Evolutionary conservation across 2,888 invertebrate species (phyloP), one percentile per base, ranked within the genome.

Genomic region (Prionchulus punctatus): DNA sequence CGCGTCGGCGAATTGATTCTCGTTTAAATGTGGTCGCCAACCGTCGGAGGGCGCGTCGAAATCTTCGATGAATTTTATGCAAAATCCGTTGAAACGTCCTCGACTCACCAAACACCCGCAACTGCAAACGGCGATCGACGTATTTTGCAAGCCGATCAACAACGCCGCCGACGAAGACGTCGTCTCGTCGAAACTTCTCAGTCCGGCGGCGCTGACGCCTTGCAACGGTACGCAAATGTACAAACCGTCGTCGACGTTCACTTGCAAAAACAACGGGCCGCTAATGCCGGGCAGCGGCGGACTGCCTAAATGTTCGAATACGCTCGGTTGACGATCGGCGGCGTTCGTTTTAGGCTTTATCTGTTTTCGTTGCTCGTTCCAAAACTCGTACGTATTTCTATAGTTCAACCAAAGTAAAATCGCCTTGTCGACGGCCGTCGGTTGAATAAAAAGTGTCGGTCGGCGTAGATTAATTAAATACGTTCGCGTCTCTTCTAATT

Each of bases 331-430:
- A 3, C 18, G 3, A 7, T 27, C n/a, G 3, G 7, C 51, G 27
- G 50, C 7, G 21, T 23, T 28, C 2, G 48, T 43, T 45, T 45
- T 12, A 21, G 47, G 47, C 18, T 30, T 43, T 21, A 59, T 54
- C 45, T 57, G 43, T 31, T 30, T 48, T 1, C 94, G 77, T 73
- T 96, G 94, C 72, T 92, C 92, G 64, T 87, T 89, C 96, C 96
- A 98, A 74, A 94, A 96, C 71, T 98, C 94, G 70, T 96, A 96
- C 0, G 96, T 94, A 73, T 94, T 96, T 76, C 94, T 94, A 71
- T 98, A 98, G 76, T 98, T 96, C 61, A 98, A 78, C 96, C 98
- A 99, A 50, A 98, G 90, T 25, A 98, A 79, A 62, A 98, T 91
- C 18, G 91, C 96, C 77, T 91, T 91, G 74, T 98, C 98, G 55